Evolutionary conservation across 2,888 invertebrate species (phyloP).

Genomic region (Gryllus longicercus): DNA sequence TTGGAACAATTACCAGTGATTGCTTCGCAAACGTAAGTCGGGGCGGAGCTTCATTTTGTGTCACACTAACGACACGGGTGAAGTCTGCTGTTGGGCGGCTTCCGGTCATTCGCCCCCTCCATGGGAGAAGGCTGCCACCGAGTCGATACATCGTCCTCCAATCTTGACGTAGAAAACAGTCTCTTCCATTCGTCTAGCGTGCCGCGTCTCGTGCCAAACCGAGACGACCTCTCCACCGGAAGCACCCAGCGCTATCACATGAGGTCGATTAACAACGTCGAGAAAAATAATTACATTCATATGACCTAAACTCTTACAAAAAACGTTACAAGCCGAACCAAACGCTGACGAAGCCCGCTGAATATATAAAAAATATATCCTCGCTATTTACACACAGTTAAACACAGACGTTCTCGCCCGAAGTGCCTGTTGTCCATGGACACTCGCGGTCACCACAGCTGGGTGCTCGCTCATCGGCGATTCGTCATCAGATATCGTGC

Average conservation of each 20-base stretch:
- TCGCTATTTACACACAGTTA: neutral
- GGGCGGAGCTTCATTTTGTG: neutral
- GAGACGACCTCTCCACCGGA: too few species aligned
- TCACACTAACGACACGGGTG: neutral
- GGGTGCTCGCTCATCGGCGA: too few species aligned
- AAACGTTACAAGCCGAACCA: neutral
- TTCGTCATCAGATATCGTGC: too few species aligned
- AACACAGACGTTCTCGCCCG: too few species aligned
- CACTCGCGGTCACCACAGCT: too few species aligned
- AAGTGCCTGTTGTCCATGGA: too few species aligned
- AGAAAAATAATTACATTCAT: neutral
- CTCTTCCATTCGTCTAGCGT: neutral
- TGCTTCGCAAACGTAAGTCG: neutral
- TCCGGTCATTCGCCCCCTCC: neutral
- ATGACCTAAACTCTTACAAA: neutral
- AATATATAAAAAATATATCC: constrained; percentile 3
- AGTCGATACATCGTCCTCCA: neutral
- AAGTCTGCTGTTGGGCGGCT: neutral
- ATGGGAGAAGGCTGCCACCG: neutral
- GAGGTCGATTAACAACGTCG: neutral
- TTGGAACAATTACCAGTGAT: constrained; percentile 17
- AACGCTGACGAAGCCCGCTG: neutral
- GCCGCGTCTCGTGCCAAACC: too few species aligned
- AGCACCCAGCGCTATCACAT: neutral
- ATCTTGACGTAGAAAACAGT: neutral